phyloP scores from a whole-genome alignment of 1,140 invertebrate species.

The Aphelenchoides besseyi region DNA sequence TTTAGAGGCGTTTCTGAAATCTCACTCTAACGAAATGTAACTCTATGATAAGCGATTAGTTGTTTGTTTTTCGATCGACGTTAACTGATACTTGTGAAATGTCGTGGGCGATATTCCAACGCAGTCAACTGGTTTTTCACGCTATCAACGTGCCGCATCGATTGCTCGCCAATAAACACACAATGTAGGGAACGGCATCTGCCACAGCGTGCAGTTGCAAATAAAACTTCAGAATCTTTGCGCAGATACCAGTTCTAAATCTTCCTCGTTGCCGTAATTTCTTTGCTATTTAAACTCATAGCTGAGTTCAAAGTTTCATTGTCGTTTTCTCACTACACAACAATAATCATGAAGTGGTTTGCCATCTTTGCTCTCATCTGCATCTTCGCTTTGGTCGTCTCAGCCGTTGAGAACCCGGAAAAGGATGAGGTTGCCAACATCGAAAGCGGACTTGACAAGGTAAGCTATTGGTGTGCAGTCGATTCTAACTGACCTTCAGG shows the following conservation, averaged over 20 bases:
- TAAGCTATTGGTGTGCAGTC: too few relatives aligned
- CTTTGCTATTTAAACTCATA: background rate
- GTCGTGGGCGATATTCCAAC: too few relatives aligned
- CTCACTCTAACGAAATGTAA: too few relatives aligned
- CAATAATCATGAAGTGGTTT: slow-evolving; percentile 8
- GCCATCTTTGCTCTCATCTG: slow-evolving; percentile 12
- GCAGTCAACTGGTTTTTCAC: background rate
- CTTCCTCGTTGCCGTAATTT: background rate
- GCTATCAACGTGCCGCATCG: background rate
- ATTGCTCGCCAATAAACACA: background rate
- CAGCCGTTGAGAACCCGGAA: background rate
- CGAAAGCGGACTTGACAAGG: background rate
- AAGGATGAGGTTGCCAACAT: background rate
- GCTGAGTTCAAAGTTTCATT: background rate
- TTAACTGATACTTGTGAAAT: too few relatives aligned
- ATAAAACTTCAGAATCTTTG: background rate
- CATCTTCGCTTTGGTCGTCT: slow-evolving; percentile 8
- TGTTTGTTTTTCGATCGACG: too few relatives aligned
- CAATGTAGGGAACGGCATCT: background rate
- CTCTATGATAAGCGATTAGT: too few relatives aligned
- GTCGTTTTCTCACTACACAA: background rate
- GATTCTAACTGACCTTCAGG: too few relatives aligned
- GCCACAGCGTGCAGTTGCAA: background rate
- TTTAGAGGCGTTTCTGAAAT: too few relatives aligned
- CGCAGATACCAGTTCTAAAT: background rate